These are phyloP conservation scores for Drepana arcuata DNA, from an alignment of 1,140 invertebrate species.

Conservation along the genomic window DNA sequence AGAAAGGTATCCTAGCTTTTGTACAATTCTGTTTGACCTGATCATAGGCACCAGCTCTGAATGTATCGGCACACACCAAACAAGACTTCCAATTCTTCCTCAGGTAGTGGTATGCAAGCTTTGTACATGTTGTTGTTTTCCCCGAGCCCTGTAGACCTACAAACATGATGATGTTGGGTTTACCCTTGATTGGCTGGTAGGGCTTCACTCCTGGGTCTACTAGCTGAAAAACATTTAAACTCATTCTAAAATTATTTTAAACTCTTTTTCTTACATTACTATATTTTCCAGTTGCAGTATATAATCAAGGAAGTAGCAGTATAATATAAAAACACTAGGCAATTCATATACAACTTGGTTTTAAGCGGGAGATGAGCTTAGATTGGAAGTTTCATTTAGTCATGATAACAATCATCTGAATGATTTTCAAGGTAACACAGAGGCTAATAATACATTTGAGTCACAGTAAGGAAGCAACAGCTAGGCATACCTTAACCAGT, in stretches of 20 bases:
- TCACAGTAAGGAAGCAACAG: no score
- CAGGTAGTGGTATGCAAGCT: conserved; percentile 98
- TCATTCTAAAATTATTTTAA: no score
- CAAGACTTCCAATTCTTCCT: conserved; percentile 99
- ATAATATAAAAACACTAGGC: no score
- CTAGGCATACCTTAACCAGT: conserved; percentile 97
- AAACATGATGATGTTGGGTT: conserved; percentile 99
- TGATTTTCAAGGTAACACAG: no score
- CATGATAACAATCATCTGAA: no score
- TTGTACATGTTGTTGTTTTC: conserved; percentile 99
- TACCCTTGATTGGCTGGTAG: conserved; percentile 96
- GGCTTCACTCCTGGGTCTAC: conserved; percentile 99
- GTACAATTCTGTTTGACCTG: conserved; percentile 99
- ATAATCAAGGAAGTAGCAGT: no score
- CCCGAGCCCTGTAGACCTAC: conserved; percentile 99
- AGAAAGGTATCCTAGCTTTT: conserved; percentile 99
- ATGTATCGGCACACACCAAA: conserved; percentile 99
- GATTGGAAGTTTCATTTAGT: no score
- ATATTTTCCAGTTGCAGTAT: no score
- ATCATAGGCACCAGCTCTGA: conserved; percentile 99
- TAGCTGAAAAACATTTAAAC: conserved; percentile 77
- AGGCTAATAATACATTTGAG: no score
- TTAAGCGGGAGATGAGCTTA: no score
- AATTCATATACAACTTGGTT: no score
- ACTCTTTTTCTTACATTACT: no score